Conservation (phyloP, 2,113 vertebrate species). For the Dromaius novaehollandiae region DNA sequence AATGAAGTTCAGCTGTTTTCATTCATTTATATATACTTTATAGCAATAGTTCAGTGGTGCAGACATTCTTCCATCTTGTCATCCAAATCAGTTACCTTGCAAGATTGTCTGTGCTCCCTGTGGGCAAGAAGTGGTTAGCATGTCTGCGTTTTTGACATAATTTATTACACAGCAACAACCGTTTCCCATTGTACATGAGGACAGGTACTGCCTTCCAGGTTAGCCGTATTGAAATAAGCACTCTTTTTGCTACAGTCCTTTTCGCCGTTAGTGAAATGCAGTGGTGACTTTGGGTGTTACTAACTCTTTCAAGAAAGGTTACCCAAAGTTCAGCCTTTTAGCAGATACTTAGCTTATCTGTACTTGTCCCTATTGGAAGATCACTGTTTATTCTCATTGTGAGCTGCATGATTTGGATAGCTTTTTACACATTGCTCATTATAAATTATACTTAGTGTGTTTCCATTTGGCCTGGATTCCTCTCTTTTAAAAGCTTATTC, state of each 20-base stretch:
- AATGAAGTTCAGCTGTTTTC: not conserved
- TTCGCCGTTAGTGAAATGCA: not conserved
- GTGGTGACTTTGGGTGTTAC: slow-evolving; percentile 40
- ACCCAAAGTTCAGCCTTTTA: slow-evolving; percentile 71
- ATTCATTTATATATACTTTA: not conserved
- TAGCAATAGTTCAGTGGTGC: not conserved
- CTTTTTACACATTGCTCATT: slow-evolving; percentile 54
- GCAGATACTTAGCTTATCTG: slow-evolving; percentile 73
- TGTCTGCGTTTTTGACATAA: not conserved
- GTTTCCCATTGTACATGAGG: not conserved
- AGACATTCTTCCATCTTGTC: not conserved
- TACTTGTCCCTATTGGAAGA: slow-evolving; percentile 53
- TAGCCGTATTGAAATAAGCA: not conserved
- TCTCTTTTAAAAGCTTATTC: slow-evolving; percentile 48
- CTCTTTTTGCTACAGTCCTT: not conserved
- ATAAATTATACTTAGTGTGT: slow-evolving; percentile 54
- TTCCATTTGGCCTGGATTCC: slow-evolving; percentile 57
- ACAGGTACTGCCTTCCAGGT: not conserved
- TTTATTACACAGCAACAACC: not conserved
- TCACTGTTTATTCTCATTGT: slow-evolving; percentile 66
- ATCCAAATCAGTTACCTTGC: not conserved
- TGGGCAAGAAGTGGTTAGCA: not conserved
- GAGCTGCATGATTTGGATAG: slow-evolving; percentile 48
- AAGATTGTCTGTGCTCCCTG: not conserved
- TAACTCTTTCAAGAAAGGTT: slow-evolving; percentile 46